Conservation (phyloP, 2,113 vertebrate species). For the Papio anubis region DNA sequence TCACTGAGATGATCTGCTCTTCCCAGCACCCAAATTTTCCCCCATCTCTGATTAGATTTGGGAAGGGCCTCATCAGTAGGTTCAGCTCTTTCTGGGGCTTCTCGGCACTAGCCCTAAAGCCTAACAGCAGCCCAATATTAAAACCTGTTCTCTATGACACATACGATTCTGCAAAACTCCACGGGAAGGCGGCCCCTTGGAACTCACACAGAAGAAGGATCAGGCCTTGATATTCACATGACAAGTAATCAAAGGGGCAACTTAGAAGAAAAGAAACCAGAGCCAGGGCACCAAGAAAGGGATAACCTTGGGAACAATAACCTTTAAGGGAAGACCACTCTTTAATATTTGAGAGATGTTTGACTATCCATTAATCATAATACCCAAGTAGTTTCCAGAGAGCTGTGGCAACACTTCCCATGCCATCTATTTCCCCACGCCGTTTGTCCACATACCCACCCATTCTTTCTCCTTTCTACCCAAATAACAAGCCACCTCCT, state of each 20-base stretch:
- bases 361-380: not conserved
- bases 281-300: not conserved
- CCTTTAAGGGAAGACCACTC: not conserved
- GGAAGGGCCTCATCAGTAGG: not conserved
- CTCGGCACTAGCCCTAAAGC: not conserved
- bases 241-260: not conserved
- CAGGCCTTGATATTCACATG: not conserved
- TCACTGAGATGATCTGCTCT: not conserved
- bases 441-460: not conserved
- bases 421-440: not conserved
- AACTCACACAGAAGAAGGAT: not conserved
- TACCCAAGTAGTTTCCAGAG: not conserved
- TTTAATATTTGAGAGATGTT: not conserved
- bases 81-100: not conserved
- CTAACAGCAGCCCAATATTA: not conserved
- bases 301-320: not conserved
- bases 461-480: not conserved
- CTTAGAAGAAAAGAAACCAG: not conserved
- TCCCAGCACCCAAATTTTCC: not conserved
- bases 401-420: not conserved
- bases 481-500: not conserved
- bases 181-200: not conserved
- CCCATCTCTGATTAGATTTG: not conserved
- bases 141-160: not conserved
- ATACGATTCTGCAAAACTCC: not conserved